Base-by-base conservation (phyloP, 2,888 invertebrate genomes). In the Silvanus unidentatus region DNA sequence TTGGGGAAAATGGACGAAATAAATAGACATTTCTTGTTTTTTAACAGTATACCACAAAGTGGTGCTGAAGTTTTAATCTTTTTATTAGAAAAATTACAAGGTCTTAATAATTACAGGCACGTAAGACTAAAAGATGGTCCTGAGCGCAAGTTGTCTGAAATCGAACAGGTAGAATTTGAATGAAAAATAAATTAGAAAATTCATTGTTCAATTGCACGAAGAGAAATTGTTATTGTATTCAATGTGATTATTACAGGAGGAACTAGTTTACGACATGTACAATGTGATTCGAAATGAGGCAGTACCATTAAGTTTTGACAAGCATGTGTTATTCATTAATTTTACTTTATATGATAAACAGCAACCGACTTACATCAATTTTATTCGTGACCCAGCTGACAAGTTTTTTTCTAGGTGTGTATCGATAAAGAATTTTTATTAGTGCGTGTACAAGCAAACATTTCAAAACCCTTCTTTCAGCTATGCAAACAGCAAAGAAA, bases 371-470 rank as follows among this genome's bases (percentile, higher is more conserved):
- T 81, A 76, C 62, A 71, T 82, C 47, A 80, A 79, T 55, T 55
- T 82, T 36, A 74, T 82, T 32, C 70, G 81, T 53, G 76, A 82
- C 59, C 82, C 82, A 1, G 65, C 78, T 13, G 77, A 79, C 53
- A 76, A 71, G 59, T 67, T 74, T 32, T 61, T 77, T 29, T 73
- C 75, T 14, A 76, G 76, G 77, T 78, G 69, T 15, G 12, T 9
- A 6, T 4, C 12, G n/a, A 37, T 15, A 15, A 37, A 12, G 14
- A 9, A 13, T 4, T 37, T 6, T 13, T 6, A 9, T 15, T 3
- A 3, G 11, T 12, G 3, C n/a, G 32, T 32, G 4, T 12, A 8
- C 32, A 12, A 5, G n/a, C n/a, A n/a, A 12, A 5, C n/a, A 12
- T 5, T 32, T 5, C 4, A 12, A 32, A n/a, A n/a, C n/a, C n/a